These are phyloP conservation scores for Camponotus pennsylvanicus DNA, from an alignment of 1,140 invertebrate genomes.

Conservation along the genomic window DNA sequence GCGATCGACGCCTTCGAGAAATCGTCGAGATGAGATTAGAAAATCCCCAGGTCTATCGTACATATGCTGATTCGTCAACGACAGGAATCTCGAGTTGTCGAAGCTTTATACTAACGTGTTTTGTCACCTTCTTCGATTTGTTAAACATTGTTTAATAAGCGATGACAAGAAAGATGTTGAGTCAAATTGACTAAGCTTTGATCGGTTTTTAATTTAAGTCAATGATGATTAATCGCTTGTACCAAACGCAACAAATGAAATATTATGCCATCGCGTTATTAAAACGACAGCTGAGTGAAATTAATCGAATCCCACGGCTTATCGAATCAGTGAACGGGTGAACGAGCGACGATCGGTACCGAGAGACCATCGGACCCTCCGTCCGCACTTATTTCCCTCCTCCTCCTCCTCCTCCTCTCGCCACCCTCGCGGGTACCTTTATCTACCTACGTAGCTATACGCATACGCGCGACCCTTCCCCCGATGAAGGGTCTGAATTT, in stretches of 20 bases:
- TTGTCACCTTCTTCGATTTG: neutral
- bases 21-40: constrained; percentile 1
- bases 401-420: constrained; percentile 24
- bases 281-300: constrained; percentile 72
- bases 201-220: neutral
- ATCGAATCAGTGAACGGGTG: constrained; percentile 83
- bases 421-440: constrained; percentile 63
- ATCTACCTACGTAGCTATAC: constrained; percentile 68
- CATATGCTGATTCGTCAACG: neutral
- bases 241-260: constrained; percentile 63
- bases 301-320: constrained; percentile 77
- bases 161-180: neutral
- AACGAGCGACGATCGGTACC: constrained; percentile 79
- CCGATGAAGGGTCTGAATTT: constrained; percentile 85
- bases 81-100: constrained; percentile 24
- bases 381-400: constrained; percentile 44
- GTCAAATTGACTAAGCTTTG: neutral
- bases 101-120: neutral
- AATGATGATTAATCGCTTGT: constrained; percentile 59
- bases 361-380: constrained; percentile 59
- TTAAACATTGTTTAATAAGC: neutral
- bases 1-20: constrained; percentile 62
- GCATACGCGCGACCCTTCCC: constrained; percentile 63
- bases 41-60: constrained; percentile 9
- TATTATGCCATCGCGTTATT: constrained; percentile 54